Conservation (phyloP, 2,888 invertebrate genomes). For the Cephus sareptanus region DNA sequence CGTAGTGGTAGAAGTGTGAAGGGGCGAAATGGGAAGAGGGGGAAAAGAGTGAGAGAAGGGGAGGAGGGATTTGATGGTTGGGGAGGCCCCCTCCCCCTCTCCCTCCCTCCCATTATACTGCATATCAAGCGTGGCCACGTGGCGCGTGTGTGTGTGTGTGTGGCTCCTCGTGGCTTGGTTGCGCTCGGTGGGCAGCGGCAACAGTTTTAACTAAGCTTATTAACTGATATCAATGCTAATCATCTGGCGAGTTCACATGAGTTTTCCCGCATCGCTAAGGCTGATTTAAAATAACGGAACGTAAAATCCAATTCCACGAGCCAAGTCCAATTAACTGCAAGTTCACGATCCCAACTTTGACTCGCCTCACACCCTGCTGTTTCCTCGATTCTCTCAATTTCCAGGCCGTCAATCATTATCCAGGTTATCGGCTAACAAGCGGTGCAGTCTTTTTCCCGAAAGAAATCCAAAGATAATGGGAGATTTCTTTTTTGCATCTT, state of each 20-base stretch:
- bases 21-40: constrained; percentile 5
- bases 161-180: constrained; percentile 19
- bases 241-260: constrained; percentile 56
- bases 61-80: constrained; percentile 21
- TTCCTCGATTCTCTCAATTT: too few relatives aligned
- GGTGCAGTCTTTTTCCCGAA: too few relatives aligned
- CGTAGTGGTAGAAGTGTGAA: neutral
- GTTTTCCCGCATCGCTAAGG: constrained; percentile 25
- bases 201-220: constrained; percentile 50
- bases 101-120: neutral
- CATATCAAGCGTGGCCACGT: constrained; percentile 6
- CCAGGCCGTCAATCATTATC: too few relatives aligned
- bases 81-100: constrained; percentile 7
- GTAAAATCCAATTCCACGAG: constrained; percentile 37
- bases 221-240: constrained; percentile 52
- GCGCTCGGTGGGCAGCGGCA: constrained; percentile 21
- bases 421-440: too few relatives aligned
- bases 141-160: constrained; percentile 9
- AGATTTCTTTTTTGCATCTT: too few relatives aligned
- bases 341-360: constrained; percentile 23
- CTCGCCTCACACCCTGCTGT: neutral
- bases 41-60: constrained; percentile 32
- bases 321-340: constrained; percentile 37
- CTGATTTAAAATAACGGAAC: constrained; percentile 39
- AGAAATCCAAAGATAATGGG: too few relatives aligned